Evolutionary conservation across 2,797 vertebrate genomes (phyloP).

Genomic region (Rhabdophis nuchalis): DNA sequence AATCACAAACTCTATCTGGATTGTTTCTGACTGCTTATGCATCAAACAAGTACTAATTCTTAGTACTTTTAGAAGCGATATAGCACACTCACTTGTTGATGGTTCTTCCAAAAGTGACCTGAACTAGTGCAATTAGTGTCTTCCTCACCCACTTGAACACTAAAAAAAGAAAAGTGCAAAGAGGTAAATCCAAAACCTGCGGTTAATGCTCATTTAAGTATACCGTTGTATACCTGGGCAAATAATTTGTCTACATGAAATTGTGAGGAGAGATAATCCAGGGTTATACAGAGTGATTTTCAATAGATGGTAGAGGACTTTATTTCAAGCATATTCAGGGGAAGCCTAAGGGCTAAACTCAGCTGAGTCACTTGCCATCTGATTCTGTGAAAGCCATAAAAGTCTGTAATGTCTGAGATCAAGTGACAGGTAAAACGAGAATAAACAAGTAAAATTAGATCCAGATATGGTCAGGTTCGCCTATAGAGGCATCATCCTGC

Average conservation of each 20-base stretch:
- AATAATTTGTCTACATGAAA: neutral
- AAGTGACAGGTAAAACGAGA: neutral
- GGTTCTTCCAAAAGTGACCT: conserved; percentile 98
- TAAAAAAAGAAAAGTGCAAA: conserved; percentile 55
- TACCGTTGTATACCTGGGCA: neutral
- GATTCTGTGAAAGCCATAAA: neutral
- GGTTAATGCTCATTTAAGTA: neutral
- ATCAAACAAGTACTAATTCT: neutral
- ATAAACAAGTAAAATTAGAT: neutral
- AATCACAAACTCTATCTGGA: neutral
- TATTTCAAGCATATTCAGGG: neutral
- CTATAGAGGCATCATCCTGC: neutral
- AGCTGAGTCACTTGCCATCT: neutral
- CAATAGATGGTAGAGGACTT: neutral
- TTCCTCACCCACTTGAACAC: conserved; percentile 99
- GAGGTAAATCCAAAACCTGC: neutral
- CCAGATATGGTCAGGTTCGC: neutral
- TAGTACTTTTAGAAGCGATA: neutral
- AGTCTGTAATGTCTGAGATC: neutral
- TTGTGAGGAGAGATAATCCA: neutral
- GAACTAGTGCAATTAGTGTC: conserved; percentile 98
- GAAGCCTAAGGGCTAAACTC: neutral
- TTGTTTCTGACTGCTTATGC: neutral
- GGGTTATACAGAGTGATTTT: neutral
- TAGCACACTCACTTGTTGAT: conserved; percentile 93